Base-by-base conservation (phyloP, 2,888 invertebrate genomes). In the Athetis lepigone region DNA sequence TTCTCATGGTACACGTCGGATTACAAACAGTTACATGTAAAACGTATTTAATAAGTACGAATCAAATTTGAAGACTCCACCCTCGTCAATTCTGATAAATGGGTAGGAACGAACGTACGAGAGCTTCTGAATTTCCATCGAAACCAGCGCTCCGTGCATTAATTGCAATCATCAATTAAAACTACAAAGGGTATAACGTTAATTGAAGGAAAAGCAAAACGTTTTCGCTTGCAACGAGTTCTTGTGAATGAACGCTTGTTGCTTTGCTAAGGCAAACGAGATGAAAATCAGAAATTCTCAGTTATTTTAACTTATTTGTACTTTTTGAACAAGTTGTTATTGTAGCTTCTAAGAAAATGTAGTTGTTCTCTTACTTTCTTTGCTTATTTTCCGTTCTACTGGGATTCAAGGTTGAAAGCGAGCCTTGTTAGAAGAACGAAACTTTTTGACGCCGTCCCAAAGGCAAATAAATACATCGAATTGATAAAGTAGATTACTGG, bases 231-330 rank as follows among this genome's bases (percentile, higher is more conserved):
- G 37, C 47, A 54, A 51, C 16, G 5, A 52, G 23, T 43, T 42
- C 25, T 39, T 19, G 7, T 9, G 63, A 60, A 46, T 7, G 1
- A 8, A 18, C 7, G 19, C n/a, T 47, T 5, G 29, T 23, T 65
- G 7, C 7, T 39, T 55, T 61, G 52, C 55, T 62, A 42, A 36
- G 11, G 54, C 54, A 50, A 68, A 25, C 21, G 40, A 59, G 16
- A 68, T 27, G 27, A 43, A 21, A 68, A 68, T 47, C 46, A 56
- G 50, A 58, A 58, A 60, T 62, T 49, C 57, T 54, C 21, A 62
- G 58, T 57, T 40, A 72, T 69, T 72, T 67, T 67, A 77, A 70
- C 77, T 65, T 56, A 59, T 49, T 45, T 65, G 19, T 56, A 51
- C 25, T 59, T 55, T 74, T 54, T 43, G 37, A 18, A 29, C 49